Conservation (phyloP, 1,140 invertebrate species). For the Zaprionus gabonicus region DNA sequence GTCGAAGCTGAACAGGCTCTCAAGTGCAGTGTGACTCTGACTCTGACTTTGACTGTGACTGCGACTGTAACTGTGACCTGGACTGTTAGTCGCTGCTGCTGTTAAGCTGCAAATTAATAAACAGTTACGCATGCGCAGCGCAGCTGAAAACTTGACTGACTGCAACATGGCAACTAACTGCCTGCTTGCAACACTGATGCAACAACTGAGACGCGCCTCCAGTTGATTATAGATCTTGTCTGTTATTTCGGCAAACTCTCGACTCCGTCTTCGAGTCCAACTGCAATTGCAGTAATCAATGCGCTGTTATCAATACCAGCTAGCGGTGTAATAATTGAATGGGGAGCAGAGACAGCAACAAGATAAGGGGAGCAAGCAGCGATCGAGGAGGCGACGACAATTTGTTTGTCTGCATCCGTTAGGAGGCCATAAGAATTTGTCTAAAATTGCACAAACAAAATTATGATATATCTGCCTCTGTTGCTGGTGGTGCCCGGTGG, state of each 20-base stretch:
- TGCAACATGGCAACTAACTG: constrained; percentile 42
- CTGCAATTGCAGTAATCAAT: constrained; percentile 58
- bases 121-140: constrained; percentile 75
- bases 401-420: constrained; percentile 36
- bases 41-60: no score
- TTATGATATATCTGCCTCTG: constrained; percentile 65
- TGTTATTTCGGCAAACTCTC: constrained; percentile 44
- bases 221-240: constrained; percentile 46
- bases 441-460: constrained; percentile 75
- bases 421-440: constrained; percentile 62
- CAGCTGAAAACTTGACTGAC: constrained; percentile 49
- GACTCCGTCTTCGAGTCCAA: not conserved
- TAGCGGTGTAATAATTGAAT: constrained; percentile 54
- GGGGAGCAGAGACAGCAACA: constrained; percentile 16
- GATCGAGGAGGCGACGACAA: constrained; percentile 21
- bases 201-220: not conserved
- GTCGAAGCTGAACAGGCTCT: not conserved
- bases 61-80: constrained; percentile 6
- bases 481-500: constrained; percentile 11
- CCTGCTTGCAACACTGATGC: constrained; percentile 32
- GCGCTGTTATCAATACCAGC: constrained; percentile 61
- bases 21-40: not conserved
- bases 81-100: constrained; percentile 13
- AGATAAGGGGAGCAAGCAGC: not conserved
- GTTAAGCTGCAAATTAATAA: constrained; percentile 68